Evolutionary conservation across 2,888 invertebrate species (phyloP), one percentile per base, ranked within the genome.

Genomic region (Xestoiulus laeticollis): DNA sequence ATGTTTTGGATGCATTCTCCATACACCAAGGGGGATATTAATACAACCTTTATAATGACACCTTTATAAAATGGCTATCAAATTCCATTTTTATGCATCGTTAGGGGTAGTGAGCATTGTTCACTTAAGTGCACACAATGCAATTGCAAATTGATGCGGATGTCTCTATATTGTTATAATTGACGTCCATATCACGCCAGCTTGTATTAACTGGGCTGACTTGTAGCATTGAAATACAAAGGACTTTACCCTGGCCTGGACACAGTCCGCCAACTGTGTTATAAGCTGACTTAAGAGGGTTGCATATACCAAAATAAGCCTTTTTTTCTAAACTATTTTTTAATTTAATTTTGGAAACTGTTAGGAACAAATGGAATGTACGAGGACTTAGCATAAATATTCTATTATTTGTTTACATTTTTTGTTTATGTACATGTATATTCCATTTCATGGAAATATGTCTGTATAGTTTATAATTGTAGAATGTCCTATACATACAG

Each of bases 51-150:
- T 78, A 30, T 30, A 78, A 78, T 78, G 78, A 26, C 78, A 78
- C 78, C 30, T 78, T 22, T 12, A 1, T 30, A 30, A 78, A 78
- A 78, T 78, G 78, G 78, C 26, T 78, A 78, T 78, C 78, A 68
- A 26, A 26, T 26, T 26, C 48, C 14, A 6, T 78, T 78, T 78
- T 78, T 78, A 38, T 30, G 10, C 30, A 12, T 78, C 59, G 30
- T 30, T 30, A 78, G 12, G 78, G 78, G 14, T 78, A 78, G 30
- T 14, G 78, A 78, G 22, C 78, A 78, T 78, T 78, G 78, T 78
- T 78, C 78, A 78, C 78, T 78, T 78, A 78, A 22, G 78, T 30
- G 22, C 26, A n/a, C n/a, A 78, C 78, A 26, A 78, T 78, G 78
- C 78, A 26, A 26, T 14, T 30, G 78, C 78, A 26, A 78, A 78